Percentiles rank a stretch among this genome's conserved stretches.
These are phyloP conservation scores for Batillaria attramentaria DNA, from an alignment of 1,140 invertebrate genomes.

Conservation along the genomic window DNA sequence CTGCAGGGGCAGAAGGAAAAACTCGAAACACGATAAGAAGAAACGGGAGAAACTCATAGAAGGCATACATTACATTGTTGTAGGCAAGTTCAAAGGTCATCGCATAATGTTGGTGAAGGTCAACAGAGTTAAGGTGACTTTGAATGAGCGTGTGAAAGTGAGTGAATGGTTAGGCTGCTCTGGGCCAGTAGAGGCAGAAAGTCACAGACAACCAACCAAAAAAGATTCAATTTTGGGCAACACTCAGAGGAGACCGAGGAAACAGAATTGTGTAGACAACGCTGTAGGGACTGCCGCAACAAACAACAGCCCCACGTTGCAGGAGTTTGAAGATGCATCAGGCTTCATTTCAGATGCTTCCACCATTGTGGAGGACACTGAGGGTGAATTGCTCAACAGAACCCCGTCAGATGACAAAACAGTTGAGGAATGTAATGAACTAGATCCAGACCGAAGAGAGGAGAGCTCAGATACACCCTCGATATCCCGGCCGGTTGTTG, in stretches of 20 bases:
- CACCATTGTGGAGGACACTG: slow-evolving; percentile 17
- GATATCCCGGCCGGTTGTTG: no score
- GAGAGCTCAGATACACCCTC: no score
- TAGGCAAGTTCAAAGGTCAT: slow-evolving; percentile 62
- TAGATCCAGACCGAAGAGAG: no score
- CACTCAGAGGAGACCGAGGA: not conserved
- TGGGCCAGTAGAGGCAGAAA: not conserved
- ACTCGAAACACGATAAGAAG: slow-evolving; percentile 14
- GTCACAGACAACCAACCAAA: slow-evolving; percentile 17
- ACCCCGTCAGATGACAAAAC: no score
- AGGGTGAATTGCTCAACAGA: no score
- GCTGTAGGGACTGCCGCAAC: not conserved
- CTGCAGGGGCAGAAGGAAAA: not conserved
- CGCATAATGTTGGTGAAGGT: slow-evolving; percentile 56
- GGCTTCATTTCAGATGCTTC: slow-evolving; percentile 16
- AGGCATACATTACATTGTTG: slow-evolving; percentile 58
- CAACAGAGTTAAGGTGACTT: slow-evolving; percentile 43
- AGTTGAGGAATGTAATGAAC: no score
- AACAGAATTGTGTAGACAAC: not conserved
- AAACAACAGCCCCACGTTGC: not conserved
- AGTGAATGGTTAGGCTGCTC: slow-evolving; percentile 15
- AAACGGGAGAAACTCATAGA: slow-evolving; percentile 31
- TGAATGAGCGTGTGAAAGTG: slow-evolving; percentile 45
- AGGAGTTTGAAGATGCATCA: slow-evolving; percentile 7
- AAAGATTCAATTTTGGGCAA: not conserved